Percentiles rank a stretch among this genome's conserved stretches.
Evolutionary conservation across 2,888 invertebrate species (phyloP).

Genomic region (Morpho helenor): DNA sequence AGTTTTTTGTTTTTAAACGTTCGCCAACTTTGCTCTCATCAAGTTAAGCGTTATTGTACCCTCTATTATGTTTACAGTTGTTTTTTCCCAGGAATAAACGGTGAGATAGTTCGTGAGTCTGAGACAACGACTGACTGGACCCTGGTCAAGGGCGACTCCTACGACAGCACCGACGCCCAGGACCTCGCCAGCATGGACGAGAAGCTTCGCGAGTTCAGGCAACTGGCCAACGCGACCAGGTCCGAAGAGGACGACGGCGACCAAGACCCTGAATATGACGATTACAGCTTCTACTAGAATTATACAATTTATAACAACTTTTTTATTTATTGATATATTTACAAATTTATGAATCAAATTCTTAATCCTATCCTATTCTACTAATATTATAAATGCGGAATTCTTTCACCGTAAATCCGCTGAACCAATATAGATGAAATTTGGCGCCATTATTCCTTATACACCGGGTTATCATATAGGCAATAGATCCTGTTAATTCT

Average conservation of each 20-base stretch:
- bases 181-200: slow-evolving; percentile 51
- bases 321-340: slow-evolving; percentile 4
- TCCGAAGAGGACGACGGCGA: slow-evolving; percentile 39
- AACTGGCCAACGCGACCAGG: slow-evolving; percentile 49
- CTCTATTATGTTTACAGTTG: no score
- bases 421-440: no score
- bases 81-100: slow-evolving; percentile 44
- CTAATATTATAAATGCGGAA: no score
- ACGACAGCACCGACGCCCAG: slow-evolving; percentile 42
- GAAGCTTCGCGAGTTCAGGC: slow-evolving; percentile 56
- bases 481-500: no score
- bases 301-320: slow-evolving; percentile 31
- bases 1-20: no score
- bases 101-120: slow-evolving; percentile 48
- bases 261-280: slow-evolving; percentile 56
- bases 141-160: slow-evolving; percentile 43
- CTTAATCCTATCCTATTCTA: no score
- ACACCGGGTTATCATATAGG: no score
- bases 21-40: no score
- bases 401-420: no score
- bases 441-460: no score
- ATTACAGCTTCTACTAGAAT: slow-evolving; percentile 60
- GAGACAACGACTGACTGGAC: slow-evolving; percentile 56
- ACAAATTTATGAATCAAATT: no score
- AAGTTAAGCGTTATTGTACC: no score